Evolutionary conservation across 2,888 invertebrate genomes (phyloP).

Genomic region (Phorcus lineatus): DNA sequence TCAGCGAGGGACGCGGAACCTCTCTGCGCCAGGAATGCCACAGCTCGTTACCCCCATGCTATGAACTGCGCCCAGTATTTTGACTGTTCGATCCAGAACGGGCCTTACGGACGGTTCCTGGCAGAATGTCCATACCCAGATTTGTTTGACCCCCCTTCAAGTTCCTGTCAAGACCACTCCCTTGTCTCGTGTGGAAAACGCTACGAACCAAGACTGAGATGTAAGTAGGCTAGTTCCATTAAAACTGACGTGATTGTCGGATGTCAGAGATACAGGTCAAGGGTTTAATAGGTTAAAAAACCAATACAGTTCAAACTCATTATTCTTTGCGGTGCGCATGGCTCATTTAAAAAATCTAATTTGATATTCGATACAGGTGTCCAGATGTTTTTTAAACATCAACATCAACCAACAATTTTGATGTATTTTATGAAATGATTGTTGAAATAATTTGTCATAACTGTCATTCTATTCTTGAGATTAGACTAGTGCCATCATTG

Average conservation of each 20-base stretch:
- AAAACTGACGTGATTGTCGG: not conserved
- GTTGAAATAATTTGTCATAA: too few species aligned
- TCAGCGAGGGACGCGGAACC: not conserved
- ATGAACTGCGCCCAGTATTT: conserved; percentile 41
- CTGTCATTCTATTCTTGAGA: too few species aligned
- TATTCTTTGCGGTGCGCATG: too few species aligned
- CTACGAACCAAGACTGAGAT: conserved; percentile 55
- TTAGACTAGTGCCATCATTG: too few species aligned
- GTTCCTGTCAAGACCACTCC: conserved; percentile 47
- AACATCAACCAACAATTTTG: too few species aligned
- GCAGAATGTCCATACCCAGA: conserved; percentile 58
- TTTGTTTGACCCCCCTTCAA: conserved; percentile 45
- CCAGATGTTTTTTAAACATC: too few species aligned
- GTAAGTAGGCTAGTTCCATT: conserved; percentile 43
- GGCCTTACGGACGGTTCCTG: conserved; percentile 36
- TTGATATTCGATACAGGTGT: too few species aligned
- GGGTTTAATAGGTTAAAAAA: too few species aligned
- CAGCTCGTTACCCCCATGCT: conserved; percentile 15
- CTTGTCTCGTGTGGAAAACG: conserved; percentile 53
- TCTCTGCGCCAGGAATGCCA: not conserved
- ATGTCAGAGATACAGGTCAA: too few species aligned
- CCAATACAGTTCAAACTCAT: too few species aligned
- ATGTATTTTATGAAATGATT: too few species aligned
- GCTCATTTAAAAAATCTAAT: too few species aligned
- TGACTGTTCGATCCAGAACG: conserved; percentile 49